Evolutionary conservation across 2,113 vertebrate species (phyloP).

Genomic region (Ailuropoda melanoleuca): DNA sequence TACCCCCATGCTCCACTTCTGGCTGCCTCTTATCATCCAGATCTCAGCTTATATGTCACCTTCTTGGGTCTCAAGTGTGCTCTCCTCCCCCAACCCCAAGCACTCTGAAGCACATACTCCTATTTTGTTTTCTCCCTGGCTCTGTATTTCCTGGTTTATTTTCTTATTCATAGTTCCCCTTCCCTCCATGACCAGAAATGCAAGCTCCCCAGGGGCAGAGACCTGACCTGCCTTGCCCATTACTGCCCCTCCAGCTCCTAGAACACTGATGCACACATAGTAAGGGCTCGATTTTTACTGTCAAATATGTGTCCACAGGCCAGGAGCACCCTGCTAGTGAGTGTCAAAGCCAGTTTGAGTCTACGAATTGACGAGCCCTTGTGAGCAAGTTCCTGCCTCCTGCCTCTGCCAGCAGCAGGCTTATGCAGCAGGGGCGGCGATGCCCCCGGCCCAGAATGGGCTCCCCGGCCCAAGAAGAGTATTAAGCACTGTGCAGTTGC

Average conservation of each 20-base stretch:
- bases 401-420: background rate
- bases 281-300: background rate
- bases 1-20: background rate
- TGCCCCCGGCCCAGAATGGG: background rate
- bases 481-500: background rate
- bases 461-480: background rate
- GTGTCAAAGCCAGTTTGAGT: background rate
- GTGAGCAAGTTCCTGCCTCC: background rate
- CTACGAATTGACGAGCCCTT: background rate
- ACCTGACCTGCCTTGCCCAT: background rate
- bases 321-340: background rate
- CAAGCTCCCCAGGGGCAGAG: background rate
- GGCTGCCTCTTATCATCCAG: background rate
- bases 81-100: background rate
- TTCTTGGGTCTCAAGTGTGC: background rate
- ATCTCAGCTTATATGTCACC: background rate
- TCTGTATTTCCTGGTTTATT: background rate
- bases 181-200: background rate
- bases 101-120: background rate
- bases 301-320: background rate
- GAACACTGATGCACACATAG: background rate
- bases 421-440: background rate
- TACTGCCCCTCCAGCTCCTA: background rate
- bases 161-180: background rate
- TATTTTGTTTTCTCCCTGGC: background rate